phyloP scores from a whole-genome alignment of 1,140 invertebrate species.

The Drosophila burlai region DNA sequence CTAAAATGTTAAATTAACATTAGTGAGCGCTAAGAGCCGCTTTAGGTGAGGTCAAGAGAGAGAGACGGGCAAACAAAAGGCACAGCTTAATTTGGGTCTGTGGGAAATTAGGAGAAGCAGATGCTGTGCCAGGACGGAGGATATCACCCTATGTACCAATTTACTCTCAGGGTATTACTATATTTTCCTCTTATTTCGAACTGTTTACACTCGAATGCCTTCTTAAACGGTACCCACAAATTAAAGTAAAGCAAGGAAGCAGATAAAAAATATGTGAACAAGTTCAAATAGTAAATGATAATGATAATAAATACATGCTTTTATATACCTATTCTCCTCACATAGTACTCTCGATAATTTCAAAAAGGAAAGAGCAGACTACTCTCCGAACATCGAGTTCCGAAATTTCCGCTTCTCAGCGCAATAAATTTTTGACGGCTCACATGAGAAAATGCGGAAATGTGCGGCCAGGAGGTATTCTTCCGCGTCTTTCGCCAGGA shows the following conservation, averaged over 20 bases:
- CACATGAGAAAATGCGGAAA: neutral
- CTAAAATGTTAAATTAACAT: conserved; percentile 57
- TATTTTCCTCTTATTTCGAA: neutral
- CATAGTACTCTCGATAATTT: neutral
- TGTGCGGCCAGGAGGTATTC: too few relatives aligned
- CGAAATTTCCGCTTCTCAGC: neutral
- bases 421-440: conserved; percentile 4
- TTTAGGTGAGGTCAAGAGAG: neutral
- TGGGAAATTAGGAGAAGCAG: neutral
- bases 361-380: neutral
- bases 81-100: neutral
- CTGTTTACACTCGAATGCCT: too few relatives aligned
- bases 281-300: too few relatives aligned
- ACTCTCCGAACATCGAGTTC: neutral
- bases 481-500: neutral
- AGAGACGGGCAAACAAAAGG: neutral
- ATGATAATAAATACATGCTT: neutral
- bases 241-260: neutral
- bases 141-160: neutral
- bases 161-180: neutral
- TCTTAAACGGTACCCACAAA: neutral
- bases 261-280: neutral
- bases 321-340: neutral
- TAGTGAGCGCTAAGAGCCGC: conserved; percentile 18
- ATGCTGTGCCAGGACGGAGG: neutral